Conservation (phyloP, 2,888 invertebrate genomes). For the Ypsolopha scabrella region DNA sequence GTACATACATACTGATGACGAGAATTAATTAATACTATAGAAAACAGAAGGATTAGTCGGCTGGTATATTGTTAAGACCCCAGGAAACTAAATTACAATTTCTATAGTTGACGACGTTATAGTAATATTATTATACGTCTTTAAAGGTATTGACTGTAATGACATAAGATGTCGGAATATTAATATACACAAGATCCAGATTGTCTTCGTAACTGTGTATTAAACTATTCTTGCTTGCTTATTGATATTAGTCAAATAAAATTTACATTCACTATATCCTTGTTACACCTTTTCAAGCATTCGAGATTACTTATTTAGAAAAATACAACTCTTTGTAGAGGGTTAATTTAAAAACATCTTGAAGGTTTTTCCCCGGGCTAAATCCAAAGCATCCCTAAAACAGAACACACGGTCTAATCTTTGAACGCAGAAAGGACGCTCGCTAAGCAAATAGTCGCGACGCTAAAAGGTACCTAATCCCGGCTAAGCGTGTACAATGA, state of each 20-base stretch:
- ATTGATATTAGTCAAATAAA: too few relatives aligned
- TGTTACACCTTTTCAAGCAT: too few relatives aligned
- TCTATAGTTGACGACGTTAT: not conserved
- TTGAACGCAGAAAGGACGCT: slow-evolving; percentile 22
- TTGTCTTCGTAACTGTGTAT: not conserved
- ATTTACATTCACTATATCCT: too few relatives aligned
- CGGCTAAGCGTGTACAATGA: slow-evolving; percentile 49
- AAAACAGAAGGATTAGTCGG: slow-evolving; percentile 25
- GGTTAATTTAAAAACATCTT: not conserved
- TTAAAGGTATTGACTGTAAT: not conserved
- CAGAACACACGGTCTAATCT: slow-evolving; percentile 22
- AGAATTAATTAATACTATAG: slow-evolving; percentile 48
- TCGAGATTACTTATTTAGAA: too few relatives aligned
- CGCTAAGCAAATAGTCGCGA: slow-evolving; percentile 52
- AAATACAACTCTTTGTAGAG: not conserved
- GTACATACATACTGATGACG: slow-evolving; percentile 31
- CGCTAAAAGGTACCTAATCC: slow-evolving; percentile 63
- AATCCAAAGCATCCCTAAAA: not conserved
- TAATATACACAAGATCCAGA: not conserved
- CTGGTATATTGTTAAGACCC: slow-evolving; percentile 9
- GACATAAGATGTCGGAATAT: not conserved
- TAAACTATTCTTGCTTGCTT: too few relatives aligned
- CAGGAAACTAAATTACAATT: slow-evolving; percentile 2
- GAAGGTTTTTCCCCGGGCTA: not conserved
- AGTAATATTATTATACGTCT: not conserved